phyloP scores from a whole-genome alignment of 2,113 vertebrate species.

The Microcebus jonahi region DNA sequence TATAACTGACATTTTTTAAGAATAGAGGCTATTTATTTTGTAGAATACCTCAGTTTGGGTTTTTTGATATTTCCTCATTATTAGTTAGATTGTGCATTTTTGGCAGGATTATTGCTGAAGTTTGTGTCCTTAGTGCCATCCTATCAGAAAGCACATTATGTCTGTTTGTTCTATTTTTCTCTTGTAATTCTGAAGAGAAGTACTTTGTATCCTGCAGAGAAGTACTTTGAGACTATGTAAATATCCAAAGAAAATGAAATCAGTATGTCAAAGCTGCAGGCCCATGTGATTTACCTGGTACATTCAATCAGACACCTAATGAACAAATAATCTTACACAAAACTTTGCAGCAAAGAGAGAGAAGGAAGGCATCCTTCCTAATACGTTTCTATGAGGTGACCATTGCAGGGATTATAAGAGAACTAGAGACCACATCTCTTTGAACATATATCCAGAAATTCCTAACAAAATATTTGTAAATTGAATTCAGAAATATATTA shows the following conservation, averaged over 20 bases:
- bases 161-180: not conserved
- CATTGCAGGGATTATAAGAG: not conserved
- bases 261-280: not conserved
- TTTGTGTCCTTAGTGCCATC: not conserved
- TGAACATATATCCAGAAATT: not conserved
- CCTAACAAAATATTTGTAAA: not conserved
- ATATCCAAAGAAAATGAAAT: not conserved
- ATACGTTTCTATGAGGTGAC: not conserved
- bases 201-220: not conserved
- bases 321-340: not conserved
- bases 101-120: not conserved
- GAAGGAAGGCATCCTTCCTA: not conserved
- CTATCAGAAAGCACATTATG: not conserved
- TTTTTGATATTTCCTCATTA: not conserved
- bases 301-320: not conserved
- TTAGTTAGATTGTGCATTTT: not conserved
- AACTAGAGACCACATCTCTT: not conserved
- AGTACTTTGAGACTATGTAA: not conserved
- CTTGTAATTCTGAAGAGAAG: not conserved
- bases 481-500: not conserved
- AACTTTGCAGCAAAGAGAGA: not conserved
- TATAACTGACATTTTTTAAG: not conserved
- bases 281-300: not conserved
- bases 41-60: not conserved
- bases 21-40: not conserved